A percentile compares a stretch with the other conserved stretches of the same genome.
phyloP scores from a whole-genome alignment of 2,113 vertebrate genomes.

The Brienomyrus brachyistius region DNA sequence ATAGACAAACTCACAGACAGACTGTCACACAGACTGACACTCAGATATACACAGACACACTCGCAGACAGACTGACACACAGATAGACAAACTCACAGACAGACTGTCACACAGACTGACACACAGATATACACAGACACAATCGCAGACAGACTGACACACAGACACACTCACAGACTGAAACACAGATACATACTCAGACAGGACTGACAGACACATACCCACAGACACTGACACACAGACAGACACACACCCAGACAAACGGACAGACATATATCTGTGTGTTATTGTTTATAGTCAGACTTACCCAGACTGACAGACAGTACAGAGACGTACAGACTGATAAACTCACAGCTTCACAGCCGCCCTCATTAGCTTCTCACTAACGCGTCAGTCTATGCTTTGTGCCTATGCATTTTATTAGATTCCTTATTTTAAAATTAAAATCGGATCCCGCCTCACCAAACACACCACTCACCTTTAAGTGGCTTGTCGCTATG shows the following conservation, averaged over 20 bases:
- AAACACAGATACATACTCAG: not conserved
- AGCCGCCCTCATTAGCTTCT: not conserved
- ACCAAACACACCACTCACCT: not conserved
- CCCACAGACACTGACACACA: not conserved
- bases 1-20: not conserved
- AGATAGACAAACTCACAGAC: not conserved
- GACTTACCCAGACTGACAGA: not conserved
- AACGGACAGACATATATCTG: not conserved
- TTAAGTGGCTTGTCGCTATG: slow-evolving; percentile 35
- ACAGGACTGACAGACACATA: not conserved
- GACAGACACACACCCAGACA: not conserved
- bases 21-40: not conserved
- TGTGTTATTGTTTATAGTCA: not conserved
- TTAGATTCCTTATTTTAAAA: not conserved
- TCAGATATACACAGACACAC: not conserved
- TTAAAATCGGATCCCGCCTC: not conserved
- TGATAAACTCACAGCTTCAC: not conserved
- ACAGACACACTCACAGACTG: not conserved
- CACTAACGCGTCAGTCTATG: too few relatives aligned
- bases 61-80: not conserved
- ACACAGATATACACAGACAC: not conserved
- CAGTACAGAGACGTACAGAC: not conserved
- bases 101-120: too few relatives aligned
- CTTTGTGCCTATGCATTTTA: not conserved
- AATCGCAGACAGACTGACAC: too few relatives aligned